Evolutionary conservation across 2,888 invertebrate genomes (phyloP).

Genomic region (Drosophila suboccidentalis): DNA sequence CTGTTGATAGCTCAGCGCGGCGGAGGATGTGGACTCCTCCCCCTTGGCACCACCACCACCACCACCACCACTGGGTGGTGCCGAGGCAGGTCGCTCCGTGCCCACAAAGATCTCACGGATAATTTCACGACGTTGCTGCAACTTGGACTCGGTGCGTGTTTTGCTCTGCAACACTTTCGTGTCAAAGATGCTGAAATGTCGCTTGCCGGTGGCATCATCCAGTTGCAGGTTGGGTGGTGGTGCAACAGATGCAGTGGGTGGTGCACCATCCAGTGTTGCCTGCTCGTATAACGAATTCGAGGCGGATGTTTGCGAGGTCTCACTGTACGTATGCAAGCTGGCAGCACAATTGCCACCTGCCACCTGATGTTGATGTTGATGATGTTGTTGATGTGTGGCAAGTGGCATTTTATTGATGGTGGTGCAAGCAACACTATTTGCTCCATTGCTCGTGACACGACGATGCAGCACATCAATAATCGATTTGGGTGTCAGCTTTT

Average conservation of each 20-base stretch:
- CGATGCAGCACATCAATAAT: slow-evolving; percentile 85
- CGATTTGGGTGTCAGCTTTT: slow-evolving; percentile 73
- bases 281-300: slow-evolving; percentile 76
- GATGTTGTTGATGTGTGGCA: not conserved
- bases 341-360: slow-evolving; percentile 25
- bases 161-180: slow-evolving; percentile 91
- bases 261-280: slow-evolving; percentile 56
- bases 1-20: slow-evolving; percentile 79
- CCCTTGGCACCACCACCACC: not conserved
- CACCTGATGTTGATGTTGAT: not conserved
- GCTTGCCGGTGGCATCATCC: slow-evolving; percentile 54
- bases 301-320: slow-evolving; percentile 81
- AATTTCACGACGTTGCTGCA: slow-evolving; percentile 90
- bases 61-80: slow-evolving; percentile 87
- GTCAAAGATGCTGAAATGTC: slow-evolving; percentile 87
- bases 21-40: slow-evolving; percentile 25
- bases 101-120: slow-evolving; percentile 93
- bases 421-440: not conserved
- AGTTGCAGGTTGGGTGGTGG: not conserved
- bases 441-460: slow-evolving; percentile 75
- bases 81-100: slow-evolving; percentile 91
- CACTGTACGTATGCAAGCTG: slow-evolving; percentile 67
- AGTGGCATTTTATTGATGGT: not conserved
- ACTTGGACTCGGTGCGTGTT: slow-evolving; percentile 91
- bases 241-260: slow-evolving; percentile 18